Evolutionary conservation across 2,797 vertebrate genomes (phyloP), one percentile per base, ranked within the genome.

Genomic region (Mus caroli): DNA sequence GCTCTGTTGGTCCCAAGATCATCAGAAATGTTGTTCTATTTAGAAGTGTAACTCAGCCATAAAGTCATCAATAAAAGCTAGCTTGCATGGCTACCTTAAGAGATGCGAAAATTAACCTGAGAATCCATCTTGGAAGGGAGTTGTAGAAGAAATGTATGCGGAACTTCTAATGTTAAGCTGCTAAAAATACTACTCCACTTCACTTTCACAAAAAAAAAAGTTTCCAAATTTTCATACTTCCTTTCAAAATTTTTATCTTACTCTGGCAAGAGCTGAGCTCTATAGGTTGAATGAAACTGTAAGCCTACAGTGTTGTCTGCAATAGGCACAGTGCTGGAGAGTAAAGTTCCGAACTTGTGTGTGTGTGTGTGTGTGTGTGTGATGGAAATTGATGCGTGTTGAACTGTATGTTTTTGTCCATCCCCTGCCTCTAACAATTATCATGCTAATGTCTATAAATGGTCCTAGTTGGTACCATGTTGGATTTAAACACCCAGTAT

Each of bases 21-120:
- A 78, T 91, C 75, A 92, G 43, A 86, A 93, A 92, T 62, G 76
- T 54, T 94, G 54, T 95, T 87, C 26, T 24, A 43, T 87, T 96
- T 80, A 82, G 28, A 85, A 50, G 4, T 60, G 78, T 58, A 77
- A 77, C 58, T 87, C 15, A 46, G 19, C 20, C 28, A 56, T 43
- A 54, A 94, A 96, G 88, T 67, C 90, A 62, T n/a, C 76, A 62
- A 22, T 8, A 31, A 58, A 90, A 89, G 31, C 89, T 1, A 87
- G 62, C 85, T 73, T 64, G 34, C 28, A 52, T 83, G 12, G 46
- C 43, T 79, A 50, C 62, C 17, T 34, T 69, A 88, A 78, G 22
- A 94, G 67, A 92, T 26, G 3, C 1, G 67, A 80, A 56, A 73
- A 52, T 69, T 60, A 87, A 90, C 43, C 52, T 77, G 37, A 71